Conservation (phyloP, 2,888 invertebrate species). For the Drosophila dives region DNA sequence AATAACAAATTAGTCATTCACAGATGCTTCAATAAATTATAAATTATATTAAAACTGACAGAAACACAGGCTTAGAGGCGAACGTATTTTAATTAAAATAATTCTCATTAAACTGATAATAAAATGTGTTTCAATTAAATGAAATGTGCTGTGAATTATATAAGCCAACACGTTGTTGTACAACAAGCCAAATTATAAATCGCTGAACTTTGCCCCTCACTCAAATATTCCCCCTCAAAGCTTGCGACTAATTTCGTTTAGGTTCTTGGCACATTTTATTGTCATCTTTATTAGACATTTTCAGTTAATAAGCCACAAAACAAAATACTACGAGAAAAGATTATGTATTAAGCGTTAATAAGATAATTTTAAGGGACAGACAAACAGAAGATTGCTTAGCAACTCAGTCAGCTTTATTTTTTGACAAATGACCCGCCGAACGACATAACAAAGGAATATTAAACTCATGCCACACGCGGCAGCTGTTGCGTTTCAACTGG, state of each 20-base stretch:
- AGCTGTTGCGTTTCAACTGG: conserved; percentile 22
- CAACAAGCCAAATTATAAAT: conserved; percentile 42
- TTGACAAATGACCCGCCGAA: conserved; percentile 29
- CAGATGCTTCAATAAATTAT: conserved; percentile 19
- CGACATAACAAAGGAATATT: conserved; percentile 53
- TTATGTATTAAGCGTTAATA: conserved; percentile 52
- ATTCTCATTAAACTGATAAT: conserved; percentile 18
- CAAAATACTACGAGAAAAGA: conserved; percentile 6
- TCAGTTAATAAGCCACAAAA: conserved; percentile 59
- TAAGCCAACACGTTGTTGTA: conserved; percentile 21
- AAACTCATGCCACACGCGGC: conserved; percentile 46
- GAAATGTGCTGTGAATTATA: conserved; percentile 25
- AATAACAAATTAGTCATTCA: conserved; percentile 46
- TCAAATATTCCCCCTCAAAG: conserved; percentile 10
- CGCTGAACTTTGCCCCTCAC: conserved; percentile 18
- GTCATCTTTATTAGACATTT: conserved; percentile 46
- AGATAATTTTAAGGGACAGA: conserved; percentile 37
- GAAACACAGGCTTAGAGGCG: background rate
- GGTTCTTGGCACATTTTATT: conserved; percentile 49
- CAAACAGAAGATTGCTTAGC: conserved; percentile 32
- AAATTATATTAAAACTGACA: conserved; percentile 30
- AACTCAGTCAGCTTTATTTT: conserved; percentile 34
- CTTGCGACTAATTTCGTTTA: conserved; percentile 64
- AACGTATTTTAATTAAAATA: conserved; percentile 17
- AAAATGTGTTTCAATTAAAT: conserved; percentile 21